phyloP scores from a whole-genome alignment of 2,113 vertebrate genomes.

The Psittacara wagleri region DNA sequence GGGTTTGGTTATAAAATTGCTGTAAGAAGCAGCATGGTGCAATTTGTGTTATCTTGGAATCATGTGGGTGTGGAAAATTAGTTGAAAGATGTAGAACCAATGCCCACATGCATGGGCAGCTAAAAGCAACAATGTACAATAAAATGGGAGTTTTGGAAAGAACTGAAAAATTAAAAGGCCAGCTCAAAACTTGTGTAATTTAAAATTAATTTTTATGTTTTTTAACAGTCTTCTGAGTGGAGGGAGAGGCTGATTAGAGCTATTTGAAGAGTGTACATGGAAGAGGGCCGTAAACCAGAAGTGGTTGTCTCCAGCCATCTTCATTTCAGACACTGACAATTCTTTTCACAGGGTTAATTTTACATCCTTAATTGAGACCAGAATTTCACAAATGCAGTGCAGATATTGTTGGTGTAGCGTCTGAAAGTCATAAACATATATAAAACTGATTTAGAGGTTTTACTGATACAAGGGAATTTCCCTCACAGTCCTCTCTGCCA shows the following conservation, averaged over 20 bases:
- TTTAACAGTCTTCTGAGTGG: neutral
- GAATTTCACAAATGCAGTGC: neutral
- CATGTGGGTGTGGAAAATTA: neutral
- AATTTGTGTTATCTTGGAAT: neutral
- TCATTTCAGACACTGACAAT: neutral
- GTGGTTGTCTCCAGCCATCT: neutral
- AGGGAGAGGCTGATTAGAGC: neutral
- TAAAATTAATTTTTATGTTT: constrained; percentile 27
- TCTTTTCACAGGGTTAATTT: constrained; percentile 1
- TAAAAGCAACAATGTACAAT: neutral
- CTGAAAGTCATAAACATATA: neutral
- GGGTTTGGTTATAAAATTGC: neutral
- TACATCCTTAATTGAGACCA: neutral
- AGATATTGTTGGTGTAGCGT: neutral
- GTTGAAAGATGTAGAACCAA: neutral
- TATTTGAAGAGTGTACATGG: constrained; percentile 17
- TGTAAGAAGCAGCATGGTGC: neutral
- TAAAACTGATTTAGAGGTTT: neutral
- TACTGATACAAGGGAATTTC: neutral
- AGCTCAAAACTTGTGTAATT: neutral
- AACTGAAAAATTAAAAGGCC: neutral
- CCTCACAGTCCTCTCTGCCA: neutral
- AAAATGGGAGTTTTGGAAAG: neutral
- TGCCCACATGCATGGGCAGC: neutral
- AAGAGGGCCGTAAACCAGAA: constrained; percentile 12